These are phyloP conservation scores for Unio delphinus DNA, from an alignment of 2,888 invertebrate species.

Conservation along the genomic window DNA sequence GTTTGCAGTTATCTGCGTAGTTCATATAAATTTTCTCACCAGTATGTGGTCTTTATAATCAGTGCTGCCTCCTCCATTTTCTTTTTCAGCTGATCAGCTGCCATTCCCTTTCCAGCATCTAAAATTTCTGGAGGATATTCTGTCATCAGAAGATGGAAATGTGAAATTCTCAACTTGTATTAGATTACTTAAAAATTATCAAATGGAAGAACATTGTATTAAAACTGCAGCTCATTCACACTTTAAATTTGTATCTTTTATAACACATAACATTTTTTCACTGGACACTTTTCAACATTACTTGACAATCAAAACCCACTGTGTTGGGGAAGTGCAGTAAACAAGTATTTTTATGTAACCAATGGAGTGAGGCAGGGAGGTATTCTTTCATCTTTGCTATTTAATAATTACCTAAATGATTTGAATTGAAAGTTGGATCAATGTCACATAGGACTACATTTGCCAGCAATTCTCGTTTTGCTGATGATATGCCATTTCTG, in stretches of 20 bases:
- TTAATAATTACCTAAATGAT: too few species aligned
- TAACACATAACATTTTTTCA: not conserved
- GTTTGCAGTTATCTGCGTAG: too few species aligned
- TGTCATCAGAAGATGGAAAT: constrained; percentile 17
- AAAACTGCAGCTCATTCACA: not conserved
- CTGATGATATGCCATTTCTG: too few species aligned
- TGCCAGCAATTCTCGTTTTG: too few species aligned
- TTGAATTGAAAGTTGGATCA: too few species aligned
- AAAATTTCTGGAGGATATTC: constrained; percentile 77
- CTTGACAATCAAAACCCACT: too few species aligned
- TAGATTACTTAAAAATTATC: not conserved
- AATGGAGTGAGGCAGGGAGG: too few species aligned
- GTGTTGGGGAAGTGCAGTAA: too few species aligned
- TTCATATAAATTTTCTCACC: constrained; percentile 74
- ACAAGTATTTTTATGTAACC: too few species aligned
- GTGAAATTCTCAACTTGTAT: not conserved
- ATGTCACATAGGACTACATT: too few species aligned
- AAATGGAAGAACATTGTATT: not conserved
- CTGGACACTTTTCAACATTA: too few species aligned
- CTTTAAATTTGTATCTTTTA: not conserved
- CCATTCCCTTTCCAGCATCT: constrained; percentile 78
- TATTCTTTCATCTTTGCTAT: too few species aligned
- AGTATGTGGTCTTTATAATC: constrained; percentile 91
- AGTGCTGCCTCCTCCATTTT: constrained; percentile 83
- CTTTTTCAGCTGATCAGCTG: constrained; percentile 82